Evolutionary conservation across 2,888 invertebrate species (phyloP).

Genomic region (Norana najaformis): DNA sequence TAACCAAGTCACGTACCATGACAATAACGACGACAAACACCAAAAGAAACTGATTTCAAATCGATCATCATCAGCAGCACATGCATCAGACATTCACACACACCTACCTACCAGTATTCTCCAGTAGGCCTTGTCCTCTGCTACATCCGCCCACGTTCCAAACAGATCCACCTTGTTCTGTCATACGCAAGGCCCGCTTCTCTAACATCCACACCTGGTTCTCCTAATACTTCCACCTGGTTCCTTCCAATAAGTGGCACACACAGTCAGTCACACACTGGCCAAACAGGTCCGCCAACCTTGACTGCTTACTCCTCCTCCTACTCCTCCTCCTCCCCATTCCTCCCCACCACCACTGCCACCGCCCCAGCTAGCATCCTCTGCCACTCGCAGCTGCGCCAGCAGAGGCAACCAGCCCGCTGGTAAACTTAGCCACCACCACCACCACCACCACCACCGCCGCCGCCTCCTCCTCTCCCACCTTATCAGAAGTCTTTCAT

Average conservation of each 20-base stretch:
- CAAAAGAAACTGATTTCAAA: neutral
- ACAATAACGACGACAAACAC: neutral
- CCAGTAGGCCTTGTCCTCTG: neutral
- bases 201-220: neutral
- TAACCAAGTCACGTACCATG: neutral
- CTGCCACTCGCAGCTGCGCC: neutral
- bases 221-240: too few relatives aligned
- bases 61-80: neutral
- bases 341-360: neutral
- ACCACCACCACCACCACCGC: neutral
- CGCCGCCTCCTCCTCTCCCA: neutral
- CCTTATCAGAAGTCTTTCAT: slow-evolving; percentile 24
- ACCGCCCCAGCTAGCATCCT: neutral
- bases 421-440: neutral
- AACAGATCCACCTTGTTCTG: neutral
- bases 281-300: neutral
- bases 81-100: neutral
- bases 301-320: neutral
- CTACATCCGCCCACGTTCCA: neutral
- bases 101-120: neutral
- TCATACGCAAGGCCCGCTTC: too few relatives aligned
- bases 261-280: neutral
- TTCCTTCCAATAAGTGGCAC: too few relatives aligned
- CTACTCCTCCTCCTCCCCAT: neutral
- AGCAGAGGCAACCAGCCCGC: neutral